phyloP scores from a whole-genome alignment of 2,888 invertebrate species.

The Pollenia amentaria region DNA sequence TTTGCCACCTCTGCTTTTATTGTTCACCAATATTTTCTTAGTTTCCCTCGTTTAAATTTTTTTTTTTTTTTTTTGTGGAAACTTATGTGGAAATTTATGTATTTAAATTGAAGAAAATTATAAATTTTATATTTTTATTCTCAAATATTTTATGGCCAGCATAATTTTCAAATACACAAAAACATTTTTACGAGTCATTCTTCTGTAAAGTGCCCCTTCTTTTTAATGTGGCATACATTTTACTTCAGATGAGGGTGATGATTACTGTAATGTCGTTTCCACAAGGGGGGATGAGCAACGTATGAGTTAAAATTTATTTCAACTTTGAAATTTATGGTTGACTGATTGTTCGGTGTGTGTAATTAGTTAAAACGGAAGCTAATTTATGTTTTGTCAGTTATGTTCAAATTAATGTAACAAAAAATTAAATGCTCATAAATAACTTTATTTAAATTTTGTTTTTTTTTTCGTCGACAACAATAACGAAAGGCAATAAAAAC shows the following conservation, averaged over 20 bases:
- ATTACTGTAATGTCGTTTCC: conserved; percentile 3
- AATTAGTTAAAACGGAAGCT: conserved; percentile 83
- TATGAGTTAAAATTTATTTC: conserved; percentile 66
- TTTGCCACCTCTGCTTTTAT: not conserved
- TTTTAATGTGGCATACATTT: conserved; percentile 36
- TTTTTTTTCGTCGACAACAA: conserved; percentile 19
- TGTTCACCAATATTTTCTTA: not conserved
- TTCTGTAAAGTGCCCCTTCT: conserved; percentile 43
- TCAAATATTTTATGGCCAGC: conserved; percentile 47
- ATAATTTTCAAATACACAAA: conserved; percentile 30
- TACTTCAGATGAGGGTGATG: conserved; percentile 51
- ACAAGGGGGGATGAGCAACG: conserved; percentile 1
- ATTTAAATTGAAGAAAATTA: conserved; percentile 35
- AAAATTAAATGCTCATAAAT: conserved; percentile 80
- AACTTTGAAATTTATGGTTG: conserved; percentile 75
- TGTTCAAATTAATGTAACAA: conserved; percentile 83
- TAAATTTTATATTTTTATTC: conserved; percentile 58
- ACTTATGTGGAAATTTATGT: conserved; percentile 41
- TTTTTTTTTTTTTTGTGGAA: conserved; percentile 6
- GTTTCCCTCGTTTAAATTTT: conserved; percentile 4
- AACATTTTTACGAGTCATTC: conserved; percentile 26
- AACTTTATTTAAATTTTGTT: conserved; percentile 57
- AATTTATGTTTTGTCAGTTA: conserved; percentile 84
- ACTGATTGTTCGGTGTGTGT: conserved; percentile 75
- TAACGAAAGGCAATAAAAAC: conserved; percentile 40